phyloP scores from a whole-genome alignment of 2,113 vertebrate species.

The Cyanistes caeruleus region DNA sequence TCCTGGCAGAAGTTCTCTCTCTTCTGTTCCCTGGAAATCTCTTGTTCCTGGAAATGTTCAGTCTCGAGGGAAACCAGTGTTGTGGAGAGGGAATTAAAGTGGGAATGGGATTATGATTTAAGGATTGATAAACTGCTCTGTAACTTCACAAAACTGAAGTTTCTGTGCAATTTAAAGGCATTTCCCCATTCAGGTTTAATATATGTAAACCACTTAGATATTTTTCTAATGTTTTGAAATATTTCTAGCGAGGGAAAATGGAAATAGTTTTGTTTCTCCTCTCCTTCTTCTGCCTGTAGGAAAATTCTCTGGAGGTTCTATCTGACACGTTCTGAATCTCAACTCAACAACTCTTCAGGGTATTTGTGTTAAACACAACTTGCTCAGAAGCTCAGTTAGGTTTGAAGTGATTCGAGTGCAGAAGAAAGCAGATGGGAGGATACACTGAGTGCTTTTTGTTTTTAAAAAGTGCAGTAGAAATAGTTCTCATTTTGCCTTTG shows the following conservation, averaged over 20 bases:
- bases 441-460: neutral
- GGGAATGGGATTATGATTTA: neutral
- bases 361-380: neutral
- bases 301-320: neutral
- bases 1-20: neutral
- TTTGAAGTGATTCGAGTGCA: neutral
- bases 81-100: neutral
- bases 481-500: neutral
- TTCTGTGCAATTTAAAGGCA: neutral
- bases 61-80: neutral
- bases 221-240: neutral
- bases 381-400: neutral
- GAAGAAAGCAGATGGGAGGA: neutral
- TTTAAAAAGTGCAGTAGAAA: neutral
- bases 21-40: neutral
- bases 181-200: neutral
- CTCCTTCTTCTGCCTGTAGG: neutral
- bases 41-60: neutral
- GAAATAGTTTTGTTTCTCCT: neutral
- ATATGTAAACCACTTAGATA: neutral
- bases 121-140: neutral
- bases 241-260: neutral
- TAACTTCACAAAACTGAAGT: neutral
- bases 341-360: neutral
- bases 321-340: neutral